phyloP scores from a whole-genome alignment of 2,113 vertebrate genomes.

The Seriola quinqueradiata region DNA sequence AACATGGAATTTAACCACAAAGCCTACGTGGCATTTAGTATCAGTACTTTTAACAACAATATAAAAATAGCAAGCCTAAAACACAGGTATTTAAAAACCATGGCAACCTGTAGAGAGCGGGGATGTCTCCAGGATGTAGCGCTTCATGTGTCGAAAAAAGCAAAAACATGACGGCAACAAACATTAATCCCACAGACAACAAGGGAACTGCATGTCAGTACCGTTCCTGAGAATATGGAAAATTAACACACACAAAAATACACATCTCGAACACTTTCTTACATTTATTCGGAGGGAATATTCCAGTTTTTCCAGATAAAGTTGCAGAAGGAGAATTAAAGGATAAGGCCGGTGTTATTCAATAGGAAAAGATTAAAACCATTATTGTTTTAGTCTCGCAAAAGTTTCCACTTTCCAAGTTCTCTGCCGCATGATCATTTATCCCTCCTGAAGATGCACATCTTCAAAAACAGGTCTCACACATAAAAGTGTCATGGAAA shows the following conservation, averaged over 20 bases:
- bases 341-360: background rate
- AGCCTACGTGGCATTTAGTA: background rate
- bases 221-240: background rate
- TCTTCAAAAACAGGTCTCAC: background rate
- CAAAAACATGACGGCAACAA: background rate
- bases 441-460: background rate
- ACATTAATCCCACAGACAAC: background rate
- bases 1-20: background rate
- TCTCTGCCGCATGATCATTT: background rate
- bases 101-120: background rate
- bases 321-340: no score
- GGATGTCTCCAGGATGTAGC: background rate
- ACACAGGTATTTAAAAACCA: slow-evolving; percentile 20
- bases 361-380: background rate
- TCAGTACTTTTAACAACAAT: background rate
- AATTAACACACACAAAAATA: background rate
- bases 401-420: background rate
- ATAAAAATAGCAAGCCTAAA: background rate
- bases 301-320: background rate
- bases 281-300: background rate
- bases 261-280: background rate
- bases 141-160: background rate
- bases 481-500: background rate
- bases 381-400: background rate
- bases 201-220: background rate